Base-by-base conservation (phyloP, 2,113 vertebrate genomes). In the Cranoglanis bouderius region DNA sequence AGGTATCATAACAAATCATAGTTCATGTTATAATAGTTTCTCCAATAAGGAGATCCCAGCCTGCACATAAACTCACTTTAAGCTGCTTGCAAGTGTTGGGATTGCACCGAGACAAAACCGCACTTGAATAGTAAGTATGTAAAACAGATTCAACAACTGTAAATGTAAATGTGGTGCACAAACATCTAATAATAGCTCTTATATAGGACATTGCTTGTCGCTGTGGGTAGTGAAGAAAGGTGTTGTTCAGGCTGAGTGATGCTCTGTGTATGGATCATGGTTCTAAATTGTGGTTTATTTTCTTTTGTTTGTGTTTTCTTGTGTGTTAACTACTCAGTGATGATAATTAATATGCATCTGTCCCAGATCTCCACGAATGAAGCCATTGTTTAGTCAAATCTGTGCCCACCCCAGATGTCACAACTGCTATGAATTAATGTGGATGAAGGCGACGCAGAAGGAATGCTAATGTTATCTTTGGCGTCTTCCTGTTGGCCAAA, bases 71-170 rank as follows among this genome's bases (percentile, higher is more conserved):
- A 91, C 90, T 2, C 93, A 92, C 96, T 95, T 97, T 96, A 96
- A 96, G 95, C 95, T 93, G 96, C 95, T 96, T 97, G 94, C 97
- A 97, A 97, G 95, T 92, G 94, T 95, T 96, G 96, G 96, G 96
- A 96, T 93, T 94, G 95, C 95, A 90, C 95, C 93, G 94, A 93
- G 95, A 95, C 38, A 92, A 95, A 96, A 91, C 95, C 82, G 35
- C 95, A 95, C 96, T 95, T 96, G 92, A 94, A 95, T 96, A 95
- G 92, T 92, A 84, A 92, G 95, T 95, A 95, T 94, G 95, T 94
- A 93, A 93, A 95, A 95, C 95, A 92, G 96, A 96, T 95, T 94
- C 93, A 95, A 94, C 96, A 94, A 95, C 94, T 95, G 95, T 95
- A 94, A 96, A 96, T 38, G 67, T 72, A 78, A 96, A 96, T 43